A percentile compares a stretch with the other conserved stretches of the same genome.
Conservation (phyloP, 2,888 invertebrate species). For the Eurytoma californica region DNA sequence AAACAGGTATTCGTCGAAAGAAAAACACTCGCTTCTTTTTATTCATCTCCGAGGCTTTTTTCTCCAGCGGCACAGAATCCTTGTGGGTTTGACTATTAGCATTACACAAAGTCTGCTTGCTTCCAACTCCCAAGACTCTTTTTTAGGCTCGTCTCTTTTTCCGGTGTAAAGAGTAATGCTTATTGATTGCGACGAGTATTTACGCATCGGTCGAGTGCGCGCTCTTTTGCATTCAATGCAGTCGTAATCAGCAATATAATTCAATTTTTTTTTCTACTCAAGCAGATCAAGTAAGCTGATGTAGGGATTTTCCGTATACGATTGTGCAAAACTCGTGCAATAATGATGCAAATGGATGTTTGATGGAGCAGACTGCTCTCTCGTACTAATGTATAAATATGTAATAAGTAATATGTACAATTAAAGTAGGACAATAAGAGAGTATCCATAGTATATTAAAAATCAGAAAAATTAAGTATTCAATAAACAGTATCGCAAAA, state of each 20-base stretch:
- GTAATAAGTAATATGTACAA: too few relatives aligned
- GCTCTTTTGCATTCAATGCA: not conserved
- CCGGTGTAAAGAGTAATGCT: conserved; percentile 28
- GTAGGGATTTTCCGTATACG: not conserved
- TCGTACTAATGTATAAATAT: too few relatives aligned
- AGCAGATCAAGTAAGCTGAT: not conserved
- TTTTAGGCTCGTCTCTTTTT: conserved; percentile 30
- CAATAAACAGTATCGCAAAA: too few relatives aligned
- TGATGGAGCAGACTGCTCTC: too few relatives aligned
- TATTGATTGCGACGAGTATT: conserved; percentile 37
- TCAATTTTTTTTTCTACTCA: conserved; percentile 1
- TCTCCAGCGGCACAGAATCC: conserved; percentile 3
- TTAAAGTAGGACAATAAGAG: too few relatives aligned
- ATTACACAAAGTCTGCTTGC: not conserved
- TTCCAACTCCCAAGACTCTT: not conserved
- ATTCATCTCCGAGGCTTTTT: conserved; percentile 13
- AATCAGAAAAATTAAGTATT: too few relatives aligned
- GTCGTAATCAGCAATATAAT: not conserved
- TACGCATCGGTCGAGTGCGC: conserved; percentile 20
- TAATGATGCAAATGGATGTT: too few relatives aligned
- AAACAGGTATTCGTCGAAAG: conserved; percentile 49
- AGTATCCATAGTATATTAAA: too few relatives aligned
- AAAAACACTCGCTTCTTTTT: conserved; percentile 33
- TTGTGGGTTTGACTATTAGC: conserved; percentile 19
- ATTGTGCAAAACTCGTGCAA: conserved; percentile 16